Conservation (phyloP, 2,888 invertebrate species). For the Drosophila nr. fundita region DNA sequence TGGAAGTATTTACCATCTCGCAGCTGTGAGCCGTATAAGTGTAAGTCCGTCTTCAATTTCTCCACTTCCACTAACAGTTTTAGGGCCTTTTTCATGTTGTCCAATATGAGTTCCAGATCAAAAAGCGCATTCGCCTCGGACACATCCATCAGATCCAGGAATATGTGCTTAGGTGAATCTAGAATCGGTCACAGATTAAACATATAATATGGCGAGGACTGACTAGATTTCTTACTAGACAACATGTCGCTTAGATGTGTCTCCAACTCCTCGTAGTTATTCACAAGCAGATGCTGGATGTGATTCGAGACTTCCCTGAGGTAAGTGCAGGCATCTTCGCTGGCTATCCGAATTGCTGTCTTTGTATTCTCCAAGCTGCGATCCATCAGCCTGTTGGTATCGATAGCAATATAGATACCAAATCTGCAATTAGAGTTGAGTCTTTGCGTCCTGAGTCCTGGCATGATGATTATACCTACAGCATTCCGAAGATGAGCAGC, state of each 20-base stretch:
- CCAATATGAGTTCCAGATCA: slow-evolving; percentile 90
- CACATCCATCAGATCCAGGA: slow-evolving; percentile 89
- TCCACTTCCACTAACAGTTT: slow-evolving; percentile 88
- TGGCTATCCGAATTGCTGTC: slow-evolving; percentile 87
- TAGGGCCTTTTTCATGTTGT: slow-evolving; percentile 88
- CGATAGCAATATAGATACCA: slow-evolving; percentile 96
- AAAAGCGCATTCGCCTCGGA: slow-evolving; percentile 92
- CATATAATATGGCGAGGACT: slow-evolving; percentile 47
- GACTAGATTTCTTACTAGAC: slow-evolving; percentile 85
- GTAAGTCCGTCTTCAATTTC: slow-evolving; percentile 87
- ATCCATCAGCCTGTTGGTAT: slow-evolving; percentile 94
- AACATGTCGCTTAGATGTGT: slow-evolving; percentile 88
- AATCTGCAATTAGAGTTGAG: slow-evolving; percentile 87
- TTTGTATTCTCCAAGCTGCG: slow-evolving; percentile 89
- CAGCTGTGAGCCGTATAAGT: slow-evolving; percentile 89
- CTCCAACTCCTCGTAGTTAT: slow-evolving; percentile 91
- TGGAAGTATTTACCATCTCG: slow-evolving; percentile 88
- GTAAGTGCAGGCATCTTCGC: slow-evolving; percentile 89
- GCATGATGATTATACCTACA: slow-evolving; percentile 30
- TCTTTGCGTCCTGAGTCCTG: background rate
- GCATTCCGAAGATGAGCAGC: slow-evolving; percentile 88
- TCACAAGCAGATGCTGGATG: slow-evolving; percentile 89
- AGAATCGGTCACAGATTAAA: background rate
- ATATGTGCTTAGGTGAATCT: slow-evolving; percentile 87
- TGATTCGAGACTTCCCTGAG: slow-evolving; percentile 90